phyloP scores from a whole-genome alignment of 1,140 invertebrate species.

The Zaprionus gabonicus region DNA sequence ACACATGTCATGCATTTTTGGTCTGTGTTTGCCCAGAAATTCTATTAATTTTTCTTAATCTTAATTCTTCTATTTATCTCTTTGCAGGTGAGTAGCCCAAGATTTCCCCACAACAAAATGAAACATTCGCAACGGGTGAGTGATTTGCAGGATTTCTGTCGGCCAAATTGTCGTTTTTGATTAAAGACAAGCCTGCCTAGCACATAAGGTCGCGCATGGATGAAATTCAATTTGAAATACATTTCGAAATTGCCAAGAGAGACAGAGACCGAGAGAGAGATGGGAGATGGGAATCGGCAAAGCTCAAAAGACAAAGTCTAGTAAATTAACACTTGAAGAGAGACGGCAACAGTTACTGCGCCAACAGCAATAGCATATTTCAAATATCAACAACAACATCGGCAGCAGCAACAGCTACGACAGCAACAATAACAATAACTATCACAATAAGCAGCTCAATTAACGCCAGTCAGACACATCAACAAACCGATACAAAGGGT shows the following conservation, averaged over 20 bases:
- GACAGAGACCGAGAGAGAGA: too few relatives aligned
- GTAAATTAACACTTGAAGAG: conserved; percentile 67
- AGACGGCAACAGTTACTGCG: conserved; percentile 16
- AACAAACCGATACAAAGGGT: conserved; percentile 3
- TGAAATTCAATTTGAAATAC: conserved; percentile 2
- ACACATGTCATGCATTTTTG: conserved; percentile 41
- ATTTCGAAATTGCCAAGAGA: not conserved
- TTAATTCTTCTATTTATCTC: conserved; percentile 31
- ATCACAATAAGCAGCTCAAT: conserved; percentile 78
- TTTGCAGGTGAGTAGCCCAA: conserved; percentile 66
- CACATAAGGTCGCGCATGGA: not conserved
- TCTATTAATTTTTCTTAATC: conserved; percentile 55
- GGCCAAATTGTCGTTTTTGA: not conserved
- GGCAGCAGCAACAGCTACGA: conserved; percentile 34
- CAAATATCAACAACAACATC: conserved; percentile 22
- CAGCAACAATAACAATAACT: conserved; percentile 40
- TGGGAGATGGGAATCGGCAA: not conserved
- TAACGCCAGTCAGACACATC: conserved; percentile 67
- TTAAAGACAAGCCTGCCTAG: not conserved
- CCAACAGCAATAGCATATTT: conserved; percentile 38
- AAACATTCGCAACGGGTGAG: conserved; percentile 28
- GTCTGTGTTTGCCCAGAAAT: conserved; percentile 28
- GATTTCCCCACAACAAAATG: not conserved
- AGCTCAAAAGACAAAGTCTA: conserved; percentile 15
- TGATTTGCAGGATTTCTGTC: conserved; percentile 7